Base-by-base conservation (phyloP, 2,797 vertebrate species). In the Dermochelys coriacea region DNA sequence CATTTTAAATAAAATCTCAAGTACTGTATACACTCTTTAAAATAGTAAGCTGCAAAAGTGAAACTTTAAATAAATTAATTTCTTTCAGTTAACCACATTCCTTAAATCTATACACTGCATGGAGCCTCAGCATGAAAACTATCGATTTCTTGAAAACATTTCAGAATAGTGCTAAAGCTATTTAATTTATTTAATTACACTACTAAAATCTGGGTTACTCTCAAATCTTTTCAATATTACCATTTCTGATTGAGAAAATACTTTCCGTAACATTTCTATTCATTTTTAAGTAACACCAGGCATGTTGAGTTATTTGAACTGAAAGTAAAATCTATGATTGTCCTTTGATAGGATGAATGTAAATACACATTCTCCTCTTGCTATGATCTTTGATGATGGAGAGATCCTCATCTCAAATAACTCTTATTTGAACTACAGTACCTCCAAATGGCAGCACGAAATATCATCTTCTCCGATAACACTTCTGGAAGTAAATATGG, bases 401-500 rank as follows among this genome's bases (percentile, higher is more conserved):
- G 41, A 21, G 25, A 16, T 49, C 25, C 25, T 47, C 14, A 4
- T 49, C 74, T 77, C 74, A 77, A 77, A 77, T 29, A 49, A 47
- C 74, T 49, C n/a, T 31, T 37, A 4, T 7, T 19, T 55, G 79
- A 41, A 54, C 23, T 14, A n/a, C 52, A 47, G 86, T 41, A 80
- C 6, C 15, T 86, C 21, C 82, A 84, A 23, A 71, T 50, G 79
- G 74, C 47, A n/a, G 3, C 1, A 37, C 8, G 54, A 31, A 0
- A 0, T 9, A 12, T 49, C 68, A n/a, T 14, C 34, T 8, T 47
- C 41, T 59, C 37, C n/a, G n/a, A 0, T 0, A 18, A 37, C 71
- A 79, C n/a, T 57, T 25, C 54, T 51, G 50, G 27, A 9, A 52
- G 34, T 52, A 89, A 59, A 34, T 19, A 41, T 55, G 75, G 6